phyloP scores from a whole-genome alignment of 1,140 invertebrate species.

The Wasmannia auropunctata region DNA sequence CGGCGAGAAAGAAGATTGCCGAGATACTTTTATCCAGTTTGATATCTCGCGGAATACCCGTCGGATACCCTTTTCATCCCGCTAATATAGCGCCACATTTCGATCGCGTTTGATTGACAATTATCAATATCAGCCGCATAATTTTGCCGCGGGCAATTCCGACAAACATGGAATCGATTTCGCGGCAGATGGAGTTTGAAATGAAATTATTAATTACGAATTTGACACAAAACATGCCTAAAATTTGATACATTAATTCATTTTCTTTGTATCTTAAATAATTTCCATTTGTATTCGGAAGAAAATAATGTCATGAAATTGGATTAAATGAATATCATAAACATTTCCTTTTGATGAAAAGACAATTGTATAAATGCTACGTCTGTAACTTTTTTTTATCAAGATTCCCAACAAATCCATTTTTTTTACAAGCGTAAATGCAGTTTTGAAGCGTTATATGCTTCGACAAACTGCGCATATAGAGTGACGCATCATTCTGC shows the following conservation, averaged over 20 bases:
- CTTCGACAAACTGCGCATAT: not conserved
- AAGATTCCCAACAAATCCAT: not conserved
- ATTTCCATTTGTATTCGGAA: not conserved
- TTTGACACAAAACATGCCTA: not conserved
- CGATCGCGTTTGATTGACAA: slow-evolving; percentile 46
- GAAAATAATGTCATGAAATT: not conserved
- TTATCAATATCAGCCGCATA: slow-evolving; percentile 51
- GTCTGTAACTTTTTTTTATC: not conserved
- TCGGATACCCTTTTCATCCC: not conserved
- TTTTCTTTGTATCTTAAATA: not conserved
- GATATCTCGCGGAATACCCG: not conserved
- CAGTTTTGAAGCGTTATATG: not conserved
- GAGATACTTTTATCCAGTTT: not conserved
- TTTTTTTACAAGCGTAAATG: not conserved
- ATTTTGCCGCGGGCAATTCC: not conserved
- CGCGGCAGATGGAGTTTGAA: not conserved
- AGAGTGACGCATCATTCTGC: not conserved
- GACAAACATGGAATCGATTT: slow-evolving; percentile 22
- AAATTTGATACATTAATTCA: slow-evolving; percentile 5
- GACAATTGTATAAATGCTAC: not conserved
- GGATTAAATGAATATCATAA: not conserved
- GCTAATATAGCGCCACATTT: not conserved
- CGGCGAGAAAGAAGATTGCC: not conserved
- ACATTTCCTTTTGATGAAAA: not conserved
- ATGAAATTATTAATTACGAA: slow-evolving; percentile 33